These are phyloP conservation scores for Emydura subglobosa DNA, from an alignment of 2,113 vertebrate genomes.

Conservation along the genomic window DNA sequence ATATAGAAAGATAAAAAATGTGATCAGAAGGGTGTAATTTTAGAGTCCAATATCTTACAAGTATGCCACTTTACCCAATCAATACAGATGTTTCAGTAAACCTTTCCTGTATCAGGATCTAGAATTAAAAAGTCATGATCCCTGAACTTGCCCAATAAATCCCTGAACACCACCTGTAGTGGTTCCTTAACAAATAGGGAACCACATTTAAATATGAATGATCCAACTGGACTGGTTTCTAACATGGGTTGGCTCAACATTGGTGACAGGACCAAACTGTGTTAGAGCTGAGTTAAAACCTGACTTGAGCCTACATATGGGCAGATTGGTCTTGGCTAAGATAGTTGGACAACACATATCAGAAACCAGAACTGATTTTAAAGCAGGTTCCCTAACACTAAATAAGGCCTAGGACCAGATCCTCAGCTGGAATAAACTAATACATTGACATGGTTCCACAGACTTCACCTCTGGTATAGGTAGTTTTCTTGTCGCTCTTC, in stretches of 20 bases:
- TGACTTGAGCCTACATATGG: neutral
- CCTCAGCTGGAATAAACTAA: neutral
- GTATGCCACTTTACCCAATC: neutral
- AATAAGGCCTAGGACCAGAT: neutral
- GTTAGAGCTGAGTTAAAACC: neutral
- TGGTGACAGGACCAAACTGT: neutral
- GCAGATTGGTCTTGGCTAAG: neutral
- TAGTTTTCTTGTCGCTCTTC: neutral
- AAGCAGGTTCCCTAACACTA: neutral
- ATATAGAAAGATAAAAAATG: neutral
- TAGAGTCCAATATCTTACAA: too few species aligned
- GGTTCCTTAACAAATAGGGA: neutral
- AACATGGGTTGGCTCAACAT: neutral
- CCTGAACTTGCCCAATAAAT: neutral
- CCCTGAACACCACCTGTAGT: neutral
- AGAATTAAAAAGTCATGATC: neutral
- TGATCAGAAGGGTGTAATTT: neutral
- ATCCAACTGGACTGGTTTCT: neutral
- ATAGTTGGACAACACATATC: accelerated
- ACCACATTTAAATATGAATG: neutral
- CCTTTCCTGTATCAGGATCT: neutral
- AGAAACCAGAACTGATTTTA: neutral
- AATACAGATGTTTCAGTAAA: neutral
- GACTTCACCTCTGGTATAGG: neutral
- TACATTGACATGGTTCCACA: neutral